Conservation (phyloP, 2,888 invertebrate species). For the Drosophila birchii region DNA sequence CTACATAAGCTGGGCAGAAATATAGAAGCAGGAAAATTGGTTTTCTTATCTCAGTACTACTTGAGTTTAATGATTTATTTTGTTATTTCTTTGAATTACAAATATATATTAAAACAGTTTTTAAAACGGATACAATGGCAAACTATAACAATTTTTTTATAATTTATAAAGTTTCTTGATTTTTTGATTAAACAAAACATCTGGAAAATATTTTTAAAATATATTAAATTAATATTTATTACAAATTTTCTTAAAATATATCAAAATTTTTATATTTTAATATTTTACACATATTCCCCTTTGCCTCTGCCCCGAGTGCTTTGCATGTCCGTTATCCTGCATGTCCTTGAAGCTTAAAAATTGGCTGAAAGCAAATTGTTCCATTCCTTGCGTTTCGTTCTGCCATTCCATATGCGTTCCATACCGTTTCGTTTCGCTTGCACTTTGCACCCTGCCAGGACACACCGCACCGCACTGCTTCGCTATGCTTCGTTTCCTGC, state of each 20-base stretch:
- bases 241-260: background rate
- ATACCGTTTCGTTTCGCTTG: slow-evolving; percentile 34
- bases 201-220: background rate
- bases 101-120: no score
- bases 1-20: background rate
- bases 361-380: slow-evolving; percentile 27
- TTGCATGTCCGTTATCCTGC: slow-evolving; percentile 13
- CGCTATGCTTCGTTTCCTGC: slow-evolving; percentile 11
- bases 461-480: slow-evolving; percentile 22
- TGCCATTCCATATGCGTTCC: slow-evolving; percentile 27
- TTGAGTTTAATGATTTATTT: background rate
- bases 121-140: no score
- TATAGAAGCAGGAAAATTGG: background rate
- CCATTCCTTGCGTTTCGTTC: slow-evolving; percentile 19
- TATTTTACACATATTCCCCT: background rate
- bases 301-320: background rate
- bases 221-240: no score
- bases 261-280: no score
- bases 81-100: background rate
- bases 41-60: background rate
- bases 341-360: slow-evolving; percentile 6
- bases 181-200: background rate
- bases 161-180: background rate
- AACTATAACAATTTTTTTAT: background rate
- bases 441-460: slow-evolving; percentile 34